Conservation (phyloP, 2,888 invertebrate genomes). For the Biston betularia region DNA sequence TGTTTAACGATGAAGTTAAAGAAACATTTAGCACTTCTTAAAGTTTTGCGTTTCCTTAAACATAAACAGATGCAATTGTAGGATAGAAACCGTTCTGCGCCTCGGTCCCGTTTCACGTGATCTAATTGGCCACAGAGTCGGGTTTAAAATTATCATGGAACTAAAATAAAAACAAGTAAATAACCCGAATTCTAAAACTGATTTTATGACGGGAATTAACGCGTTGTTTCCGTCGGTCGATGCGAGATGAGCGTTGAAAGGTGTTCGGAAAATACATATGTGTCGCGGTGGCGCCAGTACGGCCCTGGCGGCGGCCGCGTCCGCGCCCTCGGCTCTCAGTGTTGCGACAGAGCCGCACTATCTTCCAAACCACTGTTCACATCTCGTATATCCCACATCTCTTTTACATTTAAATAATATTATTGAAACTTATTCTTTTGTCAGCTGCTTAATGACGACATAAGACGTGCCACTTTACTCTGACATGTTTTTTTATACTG, state of each 20-base stretch:
- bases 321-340: conserved; percentile 58
- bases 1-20: background rate
- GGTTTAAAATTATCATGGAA: conserved; percentile 84
- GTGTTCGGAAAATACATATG: conserved; percentile 82
- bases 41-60: conserved; percentile 10
- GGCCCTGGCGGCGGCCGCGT: conserved; percentile 45
- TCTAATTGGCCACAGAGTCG: conserved; percentile 80
- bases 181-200: conserved; percentile 86
- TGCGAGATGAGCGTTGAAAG: conserved; percentile 85
- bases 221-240: conserved; percentile 86
- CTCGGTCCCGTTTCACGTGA: conserved; percentile 72
- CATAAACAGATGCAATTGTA: conserved; percentile 29
- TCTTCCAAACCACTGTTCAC: conserved; percentile 40
- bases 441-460: conserved; percentile 26
- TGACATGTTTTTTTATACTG: no score
- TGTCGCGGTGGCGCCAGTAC: conserved; percentile 54
- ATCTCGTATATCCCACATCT: conserved; percentile 30
- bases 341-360: conserved; percentile 63
- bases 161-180: conserved; percentile 86
- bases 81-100: conserved; percentile 36
- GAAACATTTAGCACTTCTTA: background rate
- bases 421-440: conserved; percentile 33
- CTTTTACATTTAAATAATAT: conserved; percentile 25
- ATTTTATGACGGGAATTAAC: conserved; percentile 87
- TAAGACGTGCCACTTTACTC: conserved; percentile 22